Evolutionary conservation across 2,888 invertebrate species (phyloP).

Genomic region (Thecophora atra): DNA sequence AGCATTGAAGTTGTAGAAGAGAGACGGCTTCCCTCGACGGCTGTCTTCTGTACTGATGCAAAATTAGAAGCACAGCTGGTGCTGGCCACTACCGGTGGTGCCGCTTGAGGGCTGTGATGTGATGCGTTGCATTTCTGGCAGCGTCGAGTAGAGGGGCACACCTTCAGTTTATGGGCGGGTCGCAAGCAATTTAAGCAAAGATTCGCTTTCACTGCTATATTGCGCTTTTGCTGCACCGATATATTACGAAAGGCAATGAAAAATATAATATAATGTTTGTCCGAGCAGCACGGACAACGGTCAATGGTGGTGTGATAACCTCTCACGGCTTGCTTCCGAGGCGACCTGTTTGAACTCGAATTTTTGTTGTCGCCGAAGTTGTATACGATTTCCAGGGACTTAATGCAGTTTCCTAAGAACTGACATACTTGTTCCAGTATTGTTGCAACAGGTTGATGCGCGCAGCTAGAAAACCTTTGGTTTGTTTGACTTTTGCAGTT

Average conservation of each 20-base stretch:
- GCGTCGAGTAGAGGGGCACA: conserved; percentile 9
- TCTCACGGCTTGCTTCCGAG: too few species aligned
- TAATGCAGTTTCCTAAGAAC: too few species aligned
- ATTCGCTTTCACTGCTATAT: not conserved
- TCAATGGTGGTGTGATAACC: too few species aligned
- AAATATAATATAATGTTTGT: conserved; percentile 14
- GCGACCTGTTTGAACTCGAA: too few species aligned
- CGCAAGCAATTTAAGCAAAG: conserved; percentile 13
- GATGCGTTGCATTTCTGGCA: conserved; percentile 26
- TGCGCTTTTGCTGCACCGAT: not conserved
- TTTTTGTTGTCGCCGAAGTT: too few species aligned
- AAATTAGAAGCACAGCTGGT: too few species aligned
- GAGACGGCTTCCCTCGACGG: too few species aligned
- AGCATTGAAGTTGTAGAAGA: too few species aligned
- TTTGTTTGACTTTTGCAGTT: conserved; percentile 14
- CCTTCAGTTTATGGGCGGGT: not conserved
- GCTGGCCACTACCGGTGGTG: too few species aligned
- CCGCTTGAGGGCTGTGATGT: too few species aligned
- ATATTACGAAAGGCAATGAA: not conserved
- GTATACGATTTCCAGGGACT: too few species aligned
- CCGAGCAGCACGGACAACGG: conserved; percentile 22
- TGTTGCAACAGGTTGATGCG: not conserved
- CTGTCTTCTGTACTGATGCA: too few species aligned
- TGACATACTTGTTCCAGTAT: conserved; percentile 25
- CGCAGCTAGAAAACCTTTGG: conserved; percentile 2